Percentiles rank a stretch among this genome's conserved stretches.
Conservation (phyloP, 2,113 vertebrate species). For the Bufo bufo region DNA sequence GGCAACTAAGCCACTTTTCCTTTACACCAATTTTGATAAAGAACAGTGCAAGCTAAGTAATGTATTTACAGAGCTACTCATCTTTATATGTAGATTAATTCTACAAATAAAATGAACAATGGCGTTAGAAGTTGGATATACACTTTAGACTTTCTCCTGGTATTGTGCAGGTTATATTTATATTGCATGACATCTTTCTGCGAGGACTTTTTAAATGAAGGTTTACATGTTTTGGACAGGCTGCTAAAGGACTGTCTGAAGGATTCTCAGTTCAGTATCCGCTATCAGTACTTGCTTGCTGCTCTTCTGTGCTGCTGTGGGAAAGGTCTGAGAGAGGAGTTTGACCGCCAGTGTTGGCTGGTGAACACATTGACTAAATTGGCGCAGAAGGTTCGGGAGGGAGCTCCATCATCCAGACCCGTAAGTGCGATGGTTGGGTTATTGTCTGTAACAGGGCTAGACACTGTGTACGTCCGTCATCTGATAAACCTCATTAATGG, state of each 20-base stretch:
- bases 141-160: too few species aligned
- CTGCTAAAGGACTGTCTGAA: slow-evolving; percentile 92
- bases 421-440: slow-evolving; percentile 66
- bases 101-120: too few species aligned
- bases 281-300: slow-evolving; percentile 92
- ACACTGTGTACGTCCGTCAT: background rate
- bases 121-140: too few species aligned
- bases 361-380: slow-evolving; percentile 84
- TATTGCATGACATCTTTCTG: too few species aligned
- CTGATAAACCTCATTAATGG: background rate
- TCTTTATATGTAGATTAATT: too few species aligned
- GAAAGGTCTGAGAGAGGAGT: slow-evolving; percentile 87
- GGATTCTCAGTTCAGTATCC: slow-evolving; percentile 95
- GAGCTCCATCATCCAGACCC: slow-evolving; percentile 82
- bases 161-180: too few species aligned
- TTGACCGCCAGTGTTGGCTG: slow-evolving; percentile 91
- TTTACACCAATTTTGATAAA: too few species aligned
- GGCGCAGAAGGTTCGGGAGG: slow-evolving; percentile 87
- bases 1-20: too few species aligned
- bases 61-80: too few species aligned
- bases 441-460: background rate
- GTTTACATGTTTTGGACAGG: slow-evolving; percentile 70
- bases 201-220: background rate
- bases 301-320: slow-evolving; percentile 93
- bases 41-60: too few species aligned